phyloP scores from a whole-genome alignment of 2,888 invertebrate species.

The Clistopyga incitator region DNA sequence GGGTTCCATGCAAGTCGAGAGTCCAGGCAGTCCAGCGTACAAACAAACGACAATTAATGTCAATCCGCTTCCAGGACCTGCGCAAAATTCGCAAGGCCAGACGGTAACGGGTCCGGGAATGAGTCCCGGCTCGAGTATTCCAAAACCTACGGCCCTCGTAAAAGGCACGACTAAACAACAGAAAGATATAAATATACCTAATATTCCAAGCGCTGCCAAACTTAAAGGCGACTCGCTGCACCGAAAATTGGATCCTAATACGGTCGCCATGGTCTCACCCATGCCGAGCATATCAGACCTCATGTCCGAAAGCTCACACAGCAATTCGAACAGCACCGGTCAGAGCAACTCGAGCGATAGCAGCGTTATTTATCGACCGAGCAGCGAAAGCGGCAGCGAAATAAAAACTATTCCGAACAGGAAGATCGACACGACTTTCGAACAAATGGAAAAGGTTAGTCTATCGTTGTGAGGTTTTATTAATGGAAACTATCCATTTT shows the following conservation, averaged over 20 bases:
- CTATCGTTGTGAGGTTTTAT: neutral
- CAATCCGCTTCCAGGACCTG: conserved; percentile 68
- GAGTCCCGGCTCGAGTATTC: conserved; percentile 89
- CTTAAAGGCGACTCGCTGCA: conserved; percentile 77
- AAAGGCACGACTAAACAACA: conserved; percentile 94
- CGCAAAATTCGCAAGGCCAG: conserved; percentile 69
- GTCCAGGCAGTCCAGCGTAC: conserved; percentile 26
- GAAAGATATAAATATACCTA: conserved; percentile 84
- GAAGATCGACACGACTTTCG: conserved; percentile 85
- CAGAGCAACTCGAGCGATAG: conserved; percentile 90
- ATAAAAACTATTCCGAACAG: conserved; percentile 85
- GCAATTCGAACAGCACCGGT: conserved; percentile 86
- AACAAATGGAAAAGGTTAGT: conserved; percentile 84
- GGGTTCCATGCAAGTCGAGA: conserved; percentile 34
- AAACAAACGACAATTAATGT: conserved; percentile 35
- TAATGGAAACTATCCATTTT: neutral
- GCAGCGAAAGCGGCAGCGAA: conserved; percentile 90
- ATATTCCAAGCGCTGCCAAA: conserved; percentile 86
- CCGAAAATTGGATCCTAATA: conserved; percentile 81
- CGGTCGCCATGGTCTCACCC: conserved; percentile 89
- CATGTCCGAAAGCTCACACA: conserved; percentile 89
- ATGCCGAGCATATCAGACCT: conserved; percentile 88
- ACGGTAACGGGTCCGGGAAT: conserved; percentile 65
- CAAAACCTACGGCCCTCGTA: conserved; percentile 96
- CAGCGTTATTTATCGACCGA: conserved; percentile 90